A percentile compares a stretch with the other conserved stretches of the same genome.
Conservation (phyloP, 1,140 invertebrate genomes). For the Vanessa tameamea region DNA sequence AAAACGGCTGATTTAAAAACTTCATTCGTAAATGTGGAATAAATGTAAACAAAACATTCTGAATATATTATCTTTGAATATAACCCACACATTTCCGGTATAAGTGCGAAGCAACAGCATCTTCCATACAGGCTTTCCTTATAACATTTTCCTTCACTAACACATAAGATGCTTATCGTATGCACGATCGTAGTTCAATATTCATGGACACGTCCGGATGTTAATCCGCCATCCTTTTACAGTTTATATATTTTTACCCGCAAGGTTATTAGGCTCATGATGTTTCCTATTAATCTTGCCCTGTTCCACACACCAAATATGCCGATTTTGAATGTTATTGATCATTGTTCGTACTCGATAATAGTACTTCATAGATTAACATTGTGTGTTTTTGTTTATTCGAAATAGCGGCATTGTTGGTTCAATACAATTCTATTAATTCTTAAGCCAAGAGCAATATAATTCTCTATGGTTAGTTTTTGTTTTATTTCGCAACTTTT, state of each 20-base stretch:
- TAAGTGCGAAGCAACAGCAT: too few relatives aligned
- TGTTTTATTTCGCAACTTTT: background rate
- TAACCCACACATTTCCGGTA: too few relatives aligned
- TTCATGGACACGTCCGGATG: too few relatives aligned
- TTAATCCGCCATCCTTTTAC: background rate
- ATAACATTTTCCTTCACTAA: too few relatives aligned
- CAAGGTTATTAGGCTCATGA: background rate
- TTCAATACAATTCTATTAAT: background rate
- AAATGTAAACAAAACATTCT: too few relatives aligned
- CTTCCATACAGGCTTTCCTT: too few relatives aligned
- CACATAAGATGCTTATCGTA: too few relatives aligned
- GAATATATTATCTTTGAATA: too few relatives aligned
- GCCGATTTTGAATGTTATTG: background rate
- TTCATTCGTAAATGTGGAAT: too few relatives aligned
- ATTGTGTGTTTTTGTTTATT: constrained; percentile 1
- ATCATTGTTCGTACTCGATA: constrained; percentile 2
- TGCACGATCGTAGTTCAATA: too few relatives aligned
- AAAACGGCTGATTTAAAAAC: too few relatives aligned
- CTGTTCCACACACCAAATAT: background rate
- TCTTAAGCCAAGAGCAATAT: background rate
- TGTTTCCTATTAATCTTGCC: background rate
- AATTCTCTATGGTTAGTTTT: background rate
- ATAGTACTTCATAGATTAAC: background rate
- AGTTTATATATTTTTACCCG: background rate
- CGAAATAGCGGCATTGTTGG: background rate